Evolutionary conservation across 1,140 invertebrate species (phyloP), one percentile per base, ranked within the genome.

Genomic region (Tetraneura akinire): DNA sequence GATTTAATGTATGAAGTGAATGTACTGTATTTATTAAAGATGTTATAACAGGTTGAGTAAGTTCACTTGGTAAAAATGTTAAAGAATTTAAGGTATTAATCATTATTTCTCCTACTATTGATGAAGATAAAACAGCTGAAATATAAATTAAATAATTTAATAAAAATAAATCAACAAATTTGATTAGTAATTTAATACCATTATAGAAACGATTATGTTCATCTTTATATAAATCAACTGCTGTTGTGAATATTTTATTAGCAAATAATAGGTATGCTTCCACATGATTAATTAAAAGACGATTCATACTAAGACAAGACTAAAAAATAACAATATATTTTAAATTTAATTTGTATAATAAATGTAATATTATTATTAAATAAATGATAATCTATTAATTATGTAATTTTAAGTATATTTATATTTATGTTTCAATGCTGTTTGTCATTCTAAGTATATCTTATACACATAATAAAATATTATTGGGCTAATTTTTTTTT

Each of bases 31-130:
- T 78, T 60, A 60, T 62, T 78, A 78, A 78, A 32, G 74, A 45
- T 45, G 74, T 60, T 45, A 78, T n/a, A 6, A 62, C 9, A 60
- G 74, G 21, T 62, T 62, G 74, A 78, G 62, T 60, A n/a, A 47
- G 55, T 45, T 60, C 53, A 62, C 74, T 62, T 78, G 62, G 55
- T n/a, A 62, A 60, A 62, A 78, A 78, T 60, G 55, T 62, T 1
- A 78, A 60, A 18, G 74, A 78, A 45, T 62, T 62, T 26, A 78
- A 6, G 26, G 74, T 78, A 47, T 60, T 78, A n/a, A 78, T 62
- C 74, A 78, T 62, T 26, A 55, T 78, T 60, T 78, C 74, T 78
- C 55, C 74, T 47, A 78, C 74, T 60, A 78, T 78, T 26, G 74
- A 78, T 45, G 51, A 45, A 42, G 53, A 55, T 26, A 78, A 78